Conservation (phyloP, 2,888 invertebrate species). For the Pseudococcus jackbeardsleyi region DNA sequence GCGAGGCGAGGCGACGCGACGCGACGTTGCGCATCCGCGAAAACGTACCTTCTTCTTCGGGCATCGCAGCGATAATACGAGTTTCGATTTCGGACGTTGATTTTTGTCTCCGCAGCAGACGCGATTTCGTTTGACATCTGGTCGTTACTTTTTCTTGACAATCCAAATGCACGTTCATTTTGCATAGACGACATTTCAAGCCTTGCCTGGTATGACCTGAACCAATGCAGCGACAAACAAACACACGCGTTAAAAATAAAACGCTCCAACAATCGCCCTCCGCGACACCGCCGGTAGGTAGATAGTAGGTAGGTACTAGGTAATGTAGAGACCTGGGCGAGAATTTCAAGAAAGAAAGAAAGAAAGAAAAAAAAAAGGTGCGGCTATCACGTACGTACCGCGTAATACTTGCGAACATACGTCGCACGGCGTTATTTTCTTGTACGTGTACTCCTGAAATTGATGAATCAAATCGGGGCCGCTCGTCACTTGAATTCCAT, state of each 20-base stretch:
- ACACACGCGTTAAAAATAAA: background rate
- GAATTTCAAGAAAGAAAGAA: background rate
- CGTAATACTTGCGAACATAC: constrained; percentile 92
- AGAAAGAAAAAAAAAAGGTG: no score
- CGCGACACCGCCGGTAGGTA: no score
- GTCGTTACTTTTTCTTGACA: constrained; percentile 83
- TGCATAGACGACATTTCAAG: constrained; percentile 89
- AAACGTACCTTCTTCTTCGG: constrained; percentile 81
- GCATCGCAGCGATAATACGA: constrained; percentile 71
- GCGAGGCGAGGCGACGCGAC: background rate
- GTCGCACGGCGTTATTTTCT: constrained; percentile 95
- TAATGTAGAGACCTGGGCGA: background rate
- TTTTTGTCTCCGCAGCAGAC: constrained; percentile 87
- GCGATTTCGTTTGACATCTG: constrained; percentile 87
- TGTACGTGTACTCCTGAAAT: constrained; percentile 94
- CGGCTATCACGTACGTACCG: constrained; percentile 75
- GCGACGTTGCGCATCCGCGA: background rate
- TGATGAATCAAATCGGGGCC: constrained; percentile 88
- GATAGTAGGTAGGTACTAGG: no score
- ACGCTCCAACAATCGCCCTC: no score
- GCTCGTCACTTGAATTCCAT: constrained; percentile 74
- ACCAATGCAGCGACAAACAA: background rate
- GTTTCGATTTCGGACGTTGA: constrained; percentile 88
- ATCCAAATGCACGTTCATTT: constrained; percentile 91
- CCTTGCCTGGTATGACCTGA: constrained; percentile 93